phyloP scores from a whole-genome alignment of 2,888 invertebrate species.

The Acanthacorydalis orientalis region DNA sequence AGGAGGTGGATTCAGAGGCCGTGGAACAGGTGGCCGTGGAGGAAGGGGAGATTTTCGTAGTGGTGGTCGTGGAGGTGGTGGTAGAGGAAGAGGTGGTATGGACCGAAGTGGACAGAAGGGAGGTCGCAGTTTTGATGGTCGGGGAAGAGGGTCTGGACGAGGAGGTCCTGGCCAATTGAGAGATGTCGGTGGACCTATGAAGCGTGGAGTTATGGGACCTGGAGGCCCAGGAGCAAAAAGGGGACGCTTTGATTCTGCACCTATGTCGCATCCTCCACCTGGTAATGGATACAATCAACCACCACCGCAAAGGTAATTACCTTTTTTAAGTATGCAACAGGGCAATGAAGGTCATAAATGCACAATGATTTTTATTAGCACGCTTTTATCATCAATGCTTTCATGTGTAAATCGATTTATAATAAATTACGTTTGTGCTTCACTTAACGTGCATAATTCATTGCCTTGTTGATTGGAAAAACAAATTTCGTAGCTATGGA shows the following conservation, averaged over 20 bases:
- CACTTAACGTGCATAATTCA: not conserved
- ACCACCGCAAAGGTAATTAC: constrained; percentile 14
- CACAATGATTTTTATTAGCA: not conserved
- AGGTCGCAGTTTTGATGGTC: constrained; percentile 1
- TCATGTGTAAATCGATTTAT: not conserved
- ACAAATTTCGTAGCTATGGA: constrained; percentile 1
- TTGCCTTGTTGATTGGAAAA: too few relatives aligned
- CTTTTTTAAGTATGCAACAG: not conserved
- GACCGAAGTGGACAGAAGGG: not conserved
- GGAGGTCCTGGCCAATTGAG: constrained; percentile 8
- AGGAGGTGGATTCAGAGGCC: constrained; percentile 12
- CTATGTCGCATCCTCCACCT: not conserved
- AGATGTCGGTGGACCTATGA: constrained; percentile 11
- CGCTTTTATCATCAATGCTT: not conserved
- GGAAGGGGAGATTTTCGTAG: constrained; percentile 8
- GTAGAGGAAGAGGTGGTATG: constrained; percentile 2
- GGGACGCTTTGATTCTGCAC: constrained; percentile 5
- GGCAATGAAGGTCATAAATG: too few relatives aligned
- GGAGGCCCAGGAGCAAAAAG: constrained; percentile 14
- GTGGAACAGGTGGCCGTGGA: constrained; percentile 8
- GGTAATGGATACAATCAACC: constrained; percentile 17
- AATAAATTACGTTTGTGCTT: not conserved
- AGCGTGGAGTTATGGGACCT: constrained; percentile 13
- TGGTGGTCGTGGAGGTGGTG: constrained; percentile 5
- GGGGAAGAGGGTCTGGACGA: constrained; percentile 5